Evolutionary conservation across 1,140 invertebrate species (phyloP), one percentile per base, ranked within the genome.

Genomic region (Pogonomyrmex californicus): DNA sequence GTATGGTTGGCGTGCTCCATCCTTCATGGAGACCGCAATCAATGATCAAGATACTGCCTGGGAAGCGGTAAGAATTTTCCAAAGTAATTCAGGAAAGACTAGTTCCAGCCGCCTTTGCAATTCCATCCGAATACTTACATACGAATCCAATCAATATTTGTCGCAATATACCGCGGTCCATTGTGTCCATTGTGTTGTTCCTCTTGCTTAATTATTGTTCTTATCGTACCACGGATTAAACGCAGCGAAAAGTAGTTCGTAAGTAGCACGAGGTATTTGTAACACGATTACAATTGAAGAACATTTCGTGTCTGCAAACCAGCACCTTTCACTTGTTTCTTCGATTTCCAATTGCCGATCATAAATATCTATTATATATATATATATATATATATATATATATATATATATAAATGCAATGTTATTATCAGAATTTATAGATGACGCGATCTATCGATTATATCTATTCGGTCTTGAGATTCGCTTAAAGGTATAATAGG

Each of bases 11-110:
- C 0, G 95, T 95, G 60, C 92, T 93, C 95, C 95, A 95, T 88
- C 95, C 95, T 75, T 95, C 95, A 87, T 95, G 92, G 70, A 95
- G 91, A 56, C 95, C 95, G 47, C 93, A 93, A 58, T 95, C 94
- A 78, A 95, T 89, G 73, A 95, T 92, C 68, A 95, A 87, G n/a
- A 95, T 90, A 87, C 94, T 95, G 88, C 94, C 95, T 95, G 73
- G 14, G 85, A 33, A 70, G 30, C 47, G 56, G 58, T 60, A 33
- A 85, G 73, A 76, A 36, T 78, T 68, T 65, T 41, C 49, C 60
- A 4, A 6, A 44, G 3, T 12, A 12, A n/a, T 49, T 63, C 58
- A 3, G 7, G 17, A 60, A 33, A 23, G 68, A 76, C 41, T 85
- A 77, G 2, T 30, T 62, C 4, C 30, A 4, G 49, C 23, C 14